These are phyloP conservation scores for Caenorhabditis angaria DNA, from an alignment of 2,888 invertebrate species.

Conservation along the genomic window DNA sequence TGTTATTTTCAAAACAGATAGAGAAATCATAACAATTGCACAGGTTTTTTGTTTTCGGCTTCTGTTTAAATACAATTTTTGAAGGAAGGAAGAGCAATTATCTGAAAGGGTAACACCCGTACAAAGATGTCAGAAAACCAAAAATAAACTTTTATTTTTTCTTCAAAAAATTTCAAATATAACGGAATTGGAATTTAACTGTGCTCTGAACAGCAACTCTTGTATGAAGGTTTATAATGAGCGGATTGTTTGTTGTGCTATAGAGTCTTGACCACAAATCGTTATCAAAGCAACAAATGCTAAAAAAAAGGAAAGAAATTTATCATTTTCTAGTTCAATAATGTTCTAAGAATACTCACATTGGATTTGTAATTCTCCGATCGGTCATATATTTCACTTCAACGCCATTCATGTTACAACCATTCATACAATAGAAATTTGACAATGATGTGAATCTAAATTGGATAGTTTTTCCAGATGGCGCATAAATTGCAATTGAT, in stretches of 20 bases:
- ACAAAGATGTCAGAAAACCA: too few relatives aligned
- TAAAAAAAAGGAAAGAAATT: background rate
- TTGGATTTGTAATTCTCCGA: slow-evolving; percentile 7
- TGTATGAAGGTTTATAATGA: background rate
- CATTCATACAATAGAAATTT: slow-evolving; percentile 7
- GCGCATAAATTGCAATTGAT: slow-evolving; percentile 7
- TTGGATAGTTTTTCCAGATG: slow-evolving; percentile 11
- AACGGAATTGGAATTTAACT: background rate
- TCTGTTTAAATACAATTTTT: too few relatives aligned
- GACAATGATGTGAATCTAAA: slow-evolving; percentile 7
- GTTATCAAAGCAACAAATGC: background rate
- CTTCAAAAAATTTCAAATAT: background rate
- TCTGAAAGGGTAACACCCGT: too few relatives aligned
- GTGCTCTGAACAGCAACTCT: background rate
- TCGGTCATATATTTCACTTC: slow-evolving; percentile 17
- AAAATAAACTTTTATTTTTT: too few relatives aligned
- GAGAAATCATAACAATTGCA: too few relatives aligned
- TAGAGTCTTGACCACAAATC: background rate
- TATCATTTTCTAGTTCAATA: too few relatives aligned
- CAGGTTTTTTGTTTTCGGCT: too few relatives aligned
- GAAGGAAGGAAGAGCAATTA: too few relatives aligned
- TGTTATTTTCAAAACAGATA: too few relatives aligned
- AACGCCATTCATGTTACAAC: slow-evolving; percentile 23
- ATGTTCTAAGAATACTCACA: slow-evolving; percentile 10
- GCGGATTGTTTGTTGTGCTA: background rate